Evolutionary conservation across 2,888 invertebrate genomes (phyloP).

Genomic region (Pterostichus niger): DNA sequence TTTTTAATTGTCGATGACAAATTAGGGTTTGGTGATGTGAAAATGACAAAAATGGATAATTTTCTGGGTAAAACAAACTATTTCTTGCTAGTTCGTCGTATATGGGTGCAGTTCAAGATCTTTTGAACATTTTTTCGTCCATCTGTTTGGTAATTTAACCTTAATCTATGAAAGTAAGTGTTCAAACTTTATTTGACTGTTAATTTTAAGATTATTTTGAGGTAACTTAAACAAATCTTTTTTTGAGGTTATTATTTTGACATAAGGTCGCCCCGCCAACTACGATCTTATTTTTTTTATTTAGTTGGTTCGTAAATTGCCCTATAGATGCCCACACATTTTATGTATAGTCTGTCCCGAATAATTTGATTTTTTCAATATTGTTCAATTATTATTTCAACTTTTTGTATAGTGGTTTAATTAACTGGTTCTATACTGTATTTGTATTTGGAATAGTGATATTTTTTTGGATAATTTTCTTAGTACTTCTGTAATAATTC

Average conservation of each 20-base stretch:
- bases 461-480: neutral
- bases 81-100: neutral
- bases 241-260: conserved; percentile 62
- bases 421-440: neutral
- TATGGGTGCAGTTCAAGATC: neutral
- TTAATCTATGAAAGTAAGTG: conserved; percentile 54
- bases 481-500: neutral
- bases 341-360: neutral
- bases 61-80: neutral
- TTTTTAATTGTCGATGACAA: too few relatives aligned
- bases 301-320: conserved; percentile 27
- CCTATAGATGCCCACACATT: conserved; percentile 55
- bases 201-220: neutral
- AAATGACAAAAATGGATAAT: too few relatives aligned
- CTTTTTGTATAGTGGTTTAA: neutral
- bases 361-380: neutral
- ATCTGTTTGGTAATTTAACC: conserved; percentile 33
- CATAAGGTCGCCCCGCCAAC: conserved; percentile 49
- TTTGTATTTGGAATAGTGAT: neutral
- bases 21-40: too few relatives aligned
- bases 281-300: conserved; percentile 11
- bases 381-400: neutral
- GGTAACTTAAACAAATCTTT: neutral
- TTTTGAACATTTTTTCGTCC: conserved; percentile 20
- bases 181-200: neutral